Conservation (phyloP, 1,140 invertebrate genomes). For the Drosophila bipectinata region DNA sequence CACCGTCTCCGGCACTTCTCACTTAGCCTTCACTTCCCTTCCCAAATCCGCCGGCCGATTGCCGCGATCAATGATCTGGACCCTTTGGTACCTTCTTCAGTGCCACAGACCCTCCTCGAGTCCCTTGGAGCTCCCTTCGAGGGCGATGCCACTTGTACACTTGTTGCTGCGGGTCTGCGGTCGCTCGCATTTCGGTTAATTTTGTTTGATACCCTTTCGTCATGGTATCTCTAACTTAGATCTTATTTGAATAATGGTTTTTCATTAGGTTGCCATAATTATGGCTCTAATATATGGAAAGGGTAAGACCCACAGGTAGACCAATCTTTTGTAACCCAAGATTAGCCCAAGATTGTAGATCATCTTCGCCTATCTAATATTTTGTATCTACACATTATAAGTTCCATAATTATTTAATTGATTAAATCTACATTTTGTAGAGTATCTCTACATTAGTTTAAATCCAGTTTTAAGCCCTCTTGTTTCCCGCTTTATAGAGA, state of each 20-base stretch:
- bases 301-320: not conserved
- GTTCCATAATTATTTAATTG: too few species aligned
- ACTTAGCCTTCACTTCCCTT: conserved; percentile 39
- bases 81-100: conserved; percentile 36
- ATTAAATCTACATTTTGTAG: not conserved
- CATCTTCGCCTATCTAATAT: too few species aligned
- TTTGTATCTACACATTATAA: too few species aligned
- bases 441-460: conserved; percentile 6
- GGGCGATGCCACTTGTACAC: conserved; percentile 76
- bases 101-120: conserved; percentile 1
- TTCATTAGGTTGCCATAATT: not conserved
- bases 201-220: conserved; percentile 45
- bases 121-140: not conserved
- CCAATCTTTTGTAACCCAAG: not conserved
- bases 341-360: too few species aligned
- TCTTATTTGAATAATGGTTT: not conserved
- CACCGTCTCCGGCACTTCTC: conserved; percentile 1
- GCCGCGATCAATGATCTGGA: conserved; percentile 78
- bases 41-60: conserved; percentile 44
- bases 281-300: not conserved
- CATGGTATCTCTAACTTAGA: not conserved
- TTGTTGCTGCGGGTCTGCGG: conserved; percentile 83
- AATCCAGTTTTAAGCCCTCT: conserved; percentile 1
- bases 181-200: conserved; percentile 77
- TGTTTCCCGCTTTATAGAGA: conserved; percentile 11